Evolutionary conservation across 2,797 vertebrate genomes (phyloP), one percentile per base, ranked within the genome.

Genomic region (Coracias cyanogaster): DNA sequence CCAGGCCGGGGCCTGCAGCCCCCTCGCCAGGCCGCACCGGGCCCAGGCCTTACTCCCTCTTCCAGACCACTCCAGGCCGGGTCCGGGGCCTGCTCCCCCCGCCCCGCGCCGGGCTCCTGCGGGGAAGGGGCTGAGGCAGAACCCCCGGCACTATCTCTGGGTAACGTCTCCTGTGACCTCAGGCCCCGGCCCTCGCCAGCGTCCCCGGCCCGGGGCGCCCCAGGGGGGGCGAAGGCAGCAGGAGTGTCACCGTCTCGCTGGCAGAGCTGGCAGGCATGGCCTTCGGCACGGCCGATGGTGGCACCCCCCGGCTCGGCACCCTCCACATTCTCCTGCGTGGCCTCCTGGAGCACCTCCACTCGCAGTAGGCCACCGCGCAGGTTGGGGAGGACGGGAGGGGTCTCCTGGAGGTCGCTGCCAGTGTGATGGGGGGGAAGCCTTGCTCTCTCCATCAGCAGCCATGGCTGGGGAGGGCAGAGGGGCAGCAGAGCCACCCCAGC

Each of bases 271-370:
- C 67, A 12, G 96, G 96, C 37, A 4, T 96, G 6, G 95, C 97
- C 28, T 93, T 96, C 12, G 84, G 97, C 65, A 82, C 96, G 2
- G 95, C 97, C 0, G 91, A 93, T 11, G 61, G 81, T 0, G 86
- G 97, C 28, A 83, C 92, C 9, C 91, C 97, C 29, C 98, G 97
- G 70, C 95, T 16, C 45, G 45, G 22, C 6, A 31, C n/a, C 16
- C 65, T 96, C 64, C 83, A 93, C 5, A 52, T 94, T 8, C 71
- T 98, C 49, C 90, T 97, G 14, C 96, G 96, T 0, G 86, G 97
- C 49, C 84, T 98, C 33, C 85, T 97, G 85, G 96, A 98, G 7
- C 97, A 97, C 22, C 86, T 97, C 21, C 51, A 91, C 7, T 55
- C 97, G 18, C 71, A 61, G 1, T 73, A 97, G 2, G 70, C 91